Evolutionary conservation across 2,888 invertebrate genomes (phyloP).

Genomic region (Leuctra nigra): DNA sequence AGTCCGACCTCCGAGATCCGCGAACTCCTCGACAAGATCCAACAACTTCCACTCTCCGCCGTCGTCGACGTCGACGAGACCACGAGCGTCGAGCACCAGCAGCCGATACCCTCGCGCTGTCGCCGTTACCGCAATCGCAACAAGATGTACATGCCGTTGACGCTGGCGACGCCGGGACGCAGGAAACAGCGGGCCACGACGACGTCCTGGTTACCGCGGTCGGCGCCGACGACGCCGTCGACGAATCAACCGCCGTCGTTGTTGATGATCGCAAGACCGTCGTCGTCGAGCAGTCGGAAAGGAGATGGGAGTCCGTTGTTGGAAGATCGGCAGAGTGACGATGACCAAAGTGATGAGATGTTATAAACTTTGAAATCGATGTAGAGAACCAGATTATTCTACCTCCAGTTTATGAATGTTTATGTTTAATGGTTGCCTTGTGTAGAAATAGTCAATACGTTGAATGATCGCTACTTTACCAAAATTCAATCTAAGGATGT

Average conservation of each 20-base stretch:
- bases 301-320: slow-evolving; percentile 61
- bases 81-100: too few species aligned
- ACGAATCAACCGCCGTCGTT: slow-evolving; percentile 57
- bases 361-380: too few species aligned
- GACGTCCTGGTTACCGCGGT: slow-evolving; percentile 58
- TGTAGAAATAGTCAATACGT: too few species aligned
- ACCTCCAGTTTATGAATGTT: too few species aligned
- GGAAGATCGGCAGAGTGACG: slow-evolving; percentile 47
- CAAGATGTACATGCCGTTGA: slow-evolving; percentile 58
- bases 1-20: slow-evolving; percentile 71
- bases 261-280: slow-evolving; percentile 37
- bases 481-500: too few species aligned
- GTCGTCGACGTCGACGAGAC: not conserved
- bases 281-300: slow-evolving; percentile 43
- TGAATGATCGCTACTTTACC: too few species aligned
- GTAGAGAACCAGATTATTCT: too few species aligned
- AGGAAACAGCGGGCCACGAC: slow-evolving; percentile 1
- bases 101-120: not conserved
- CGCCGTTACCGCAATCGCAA: slow-evolving; percentile 4
- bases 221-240: slow-evolving; percentile 74
- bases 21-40: slow-evolving; percentile 65
- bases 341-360: slow-evolving; percentile 32
- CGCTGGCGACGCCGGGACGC: slow-evolving; percentile 34
- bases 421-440: too few species aligned
- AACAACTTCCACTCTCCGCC: slow-evolving; percentile 48